A percentile compares a stretch with the other conserved stretches of the same genome.
Conservation (phyloP, 2,888 invertebrate genomes). For the Anthophora plumipes region DNA sequence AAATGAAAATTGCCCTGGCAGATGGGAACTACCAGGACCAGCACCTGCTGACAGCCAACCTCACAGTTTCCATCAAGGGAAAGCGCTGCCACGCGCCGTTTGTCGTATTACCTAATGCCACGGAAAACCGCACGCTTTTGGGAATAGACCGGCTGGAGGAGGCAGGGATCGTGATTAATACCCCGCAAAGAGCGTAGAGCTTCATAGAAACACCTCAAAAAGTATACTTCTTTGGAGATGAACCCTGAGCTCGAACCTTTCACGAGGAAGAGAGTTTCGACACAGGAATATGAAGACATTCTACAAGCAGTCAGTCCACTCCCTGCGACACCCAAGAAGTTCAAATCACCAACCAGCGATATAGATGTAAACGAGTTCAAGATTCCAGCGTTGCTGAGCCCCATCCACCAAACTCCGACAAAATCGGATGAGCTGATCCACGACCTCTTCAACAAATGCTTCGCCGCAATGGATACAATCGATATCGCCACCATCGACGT, state of each 20-base stretch:
- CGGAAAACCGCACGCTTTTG: slow-evolving; percentile 13
- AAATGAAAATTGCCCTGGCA: slow-evolving; percentile 1
- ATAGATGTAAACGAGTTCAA: background rate
- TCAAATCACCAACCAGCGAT: too few relatives aligned
- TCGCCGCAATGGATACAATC: background rate
- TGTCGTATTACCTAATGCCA: background rate
- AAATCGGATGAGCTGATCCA: background rate
- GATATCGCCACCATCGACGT: background rate
- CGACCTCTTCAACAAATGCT: background rate
- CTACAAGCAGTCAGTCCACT: background rate
- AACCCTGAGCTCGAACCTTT: background rate
- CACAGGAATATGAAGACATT: background rate
- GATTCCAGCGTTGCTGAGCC: background rate
- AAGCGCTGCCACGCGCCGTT: background rate
- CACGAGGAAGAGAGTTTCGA: background rate
- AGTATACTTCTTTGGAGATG: background rate
- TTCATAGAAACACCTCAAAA: background rate
- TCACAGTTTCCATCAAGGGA: background rate
- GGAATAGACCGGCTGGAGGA: slow-evolving; percentile 13
- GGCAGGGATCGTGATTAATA: slow-evolving; percentile 1
- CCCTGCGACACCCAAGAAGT: background rate
- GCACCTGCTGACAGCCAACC: background rate
- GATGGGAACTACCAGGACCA: background rate
- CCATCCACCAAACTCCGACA: background rate
- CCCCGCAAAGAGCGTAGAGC: slow-evolving; percentile 5